Evolutionary conservation across 2,888 invertebrate genomes (phyloP), one percentile per base, ranked within the genome.

Genomic region (Chrysina gloriosa): DNA sequence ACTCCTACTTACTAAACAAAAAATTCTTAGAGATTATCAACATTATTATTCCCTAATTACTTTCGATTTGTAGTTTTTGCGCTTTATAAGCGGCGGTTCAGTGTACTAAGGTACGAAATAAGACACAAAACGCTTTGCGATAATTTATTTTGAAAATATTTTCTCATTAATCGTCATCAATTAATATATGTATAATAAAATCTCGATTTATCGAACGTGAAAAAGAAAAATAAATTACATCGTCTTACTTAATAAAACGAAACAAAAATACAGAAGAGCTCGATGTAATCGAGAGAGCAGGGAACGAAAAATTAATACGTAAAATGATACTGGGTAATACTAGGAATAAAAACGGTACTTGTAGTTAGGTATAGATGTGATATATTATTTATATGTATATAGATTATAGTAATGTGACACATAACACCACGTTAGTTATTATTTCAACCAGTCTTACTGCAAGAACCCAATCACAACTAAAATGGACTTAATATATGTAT

Each of bases 101-200:
- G 6, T 36, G n/a, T 7, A 9, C 6, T 36, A 11, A n/a, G 36
- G n/a, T n/a, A 11, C 16, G 5, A 45, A 45, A 45, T 45, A 45
- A 45, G 39, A 56, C 23, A 23, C 14, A 25, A 36, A 1, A 56
- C 5, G 3, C 19, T 34, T 39, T 23, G 39, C 39, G 39, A 56
- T 56, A n/a, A 14, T 56, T 56, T 56, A 56, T 56, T 56, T 50
- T 56, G 36, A 56, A 56, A 56, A 56, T 56, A 56, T 39, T 39
- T 11, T 56, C 56, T n/a, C n/a, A n/a, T n/a, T n/a, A 36, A 56
- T 56, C 34, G 11, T 36, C 25, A 25, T 39, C n/a, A 39, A 56
- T 56, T 9, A n/a, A n/a, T n/a, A n/a, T n/a, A n/a, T n/a, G n/a
- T n/a, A 56, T 56, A 56, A 39, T 29, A 52, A 52, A 52, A 52